Conservation (phyloP, 2,797 vertebrate genomes). For the Brachyalestes nurse region DNA sequence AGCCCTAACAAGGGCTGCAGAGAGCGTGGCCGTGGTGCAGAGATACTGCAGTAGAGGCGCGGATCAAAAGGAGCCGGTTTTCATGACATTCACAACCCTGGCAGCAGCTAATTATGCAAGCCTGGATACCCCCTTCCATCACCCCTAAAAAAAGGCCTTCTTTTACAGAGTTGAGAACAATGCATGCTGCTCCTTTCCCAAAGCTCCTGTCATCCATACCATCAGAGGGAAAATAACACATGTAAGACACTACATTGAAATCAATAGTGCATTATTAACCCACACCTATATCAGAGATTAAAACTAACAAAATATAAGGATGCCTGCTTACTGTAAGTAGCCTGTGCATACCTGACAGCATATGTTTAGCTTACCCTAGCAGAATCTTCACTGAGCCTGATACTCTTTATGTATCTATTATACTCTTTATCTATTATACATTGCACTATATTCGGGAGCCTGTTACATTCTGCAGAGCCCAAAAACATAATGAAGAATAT, state of each 20-base stretch:
- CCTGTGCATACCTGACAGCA: neutral
- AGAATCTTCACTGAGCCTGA: neutral
- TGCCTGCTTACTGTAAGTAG: neutral
- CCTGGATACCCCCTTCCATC: constrained; percentile 20
- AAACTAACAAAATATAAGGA: neutral
- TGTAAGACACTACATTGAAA: neutral
- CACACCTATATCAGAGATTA: no score
- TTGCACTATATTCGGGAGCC: neutral
- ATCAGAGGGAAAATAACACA: neutral
- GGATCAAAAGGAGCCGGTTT: constrained; percentile 62
- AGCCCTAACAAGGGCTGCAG: constrained; percentile 68
- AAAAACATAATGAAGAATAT: neutral
- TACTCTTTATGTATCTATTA: neutral
- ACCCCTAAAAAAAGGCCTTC: constrained; percentile 25
- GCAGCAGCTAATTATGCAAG: constrained; percentile 58
- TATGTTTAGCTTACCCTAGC: neutral
- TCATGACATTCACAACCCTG: constrained; percentile 59
- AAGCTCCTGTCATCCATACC: constrained; percentile 28
- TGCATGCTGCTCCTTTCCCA: constrained; percentile 42
- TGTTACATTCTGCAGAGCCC: neutral
- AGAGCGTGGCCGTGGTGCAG: constrained; percentile 39
- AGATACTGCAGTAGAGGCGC: constrained; percentile 52
- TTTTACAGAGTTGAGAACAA: constrained; percentile 56
- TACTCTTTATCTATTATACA: neutral
- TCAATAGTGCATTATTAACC: neutral